Base-by-base conservation (phyloP, 2,888 invertebrate genomes). In the Cyclophora punctaria region DNA sequence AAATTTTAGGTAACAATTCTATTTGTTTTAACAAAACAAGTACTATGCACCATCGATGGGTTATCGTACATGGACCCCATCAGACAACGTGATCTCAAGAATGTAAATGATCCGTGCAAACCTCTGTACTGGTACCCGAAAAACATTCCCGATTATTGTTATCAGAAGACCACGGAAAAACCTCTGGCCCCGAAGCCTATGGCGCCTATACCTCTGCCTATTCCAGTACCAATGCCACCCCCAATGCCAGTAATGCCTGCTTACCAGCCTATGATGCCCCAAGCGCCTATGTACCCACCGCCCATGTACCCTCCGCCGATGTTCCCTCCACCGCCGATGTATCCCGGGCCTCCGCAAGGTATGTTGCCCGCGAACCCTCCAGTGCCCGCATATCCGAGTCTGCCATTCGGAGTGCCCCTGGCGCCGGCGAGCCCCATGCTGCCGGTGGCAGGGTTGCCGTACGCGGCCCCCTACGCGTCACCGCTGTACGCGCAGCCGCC, bases 81-180 rank as follows among this genome's bases (percentile, higher is more conserved):
- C 0, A 60, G 55, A 33, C 48, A 52, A 6, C 55, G 54, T 33
- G 54, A 55, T 3, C 41, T 20, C 20, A 20, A 20, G 0, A 49
- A 50, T 20, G 1, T 20, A 20, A 69, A 70, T 20, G 68, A 85
- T 55, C 77, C 78, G 2, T 86, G 86, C 57, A 78, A 83, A 44
- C 79, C 83, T 1, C 60, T 81, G 0, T 87, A 80, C 51, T 87
- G 86, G 86, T 86, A 81, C 51, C 75, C 75, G 0, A 63, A 49
- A 37, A 4, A 57, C 0, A 58, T 77, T 44, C 75, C 77, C 3
- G 69, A 67, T 3, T 64, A 61, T 45, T 76, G 77, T 43, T 56
- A 64, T 46, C 51, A 48, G 4, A 64, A 53, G 37, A 49, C 46
- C 3, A 51, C 48, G 5, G 41, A 46, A 3, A 49, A 52, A 34